Percentiles rank a stretch among this genome's conserved stretches.
These are phyloP conservation scores for Pterophyllum scalare DNA, from an alignment of 2,113 vertebrate species.

Conservation along the genomic window DNA sequence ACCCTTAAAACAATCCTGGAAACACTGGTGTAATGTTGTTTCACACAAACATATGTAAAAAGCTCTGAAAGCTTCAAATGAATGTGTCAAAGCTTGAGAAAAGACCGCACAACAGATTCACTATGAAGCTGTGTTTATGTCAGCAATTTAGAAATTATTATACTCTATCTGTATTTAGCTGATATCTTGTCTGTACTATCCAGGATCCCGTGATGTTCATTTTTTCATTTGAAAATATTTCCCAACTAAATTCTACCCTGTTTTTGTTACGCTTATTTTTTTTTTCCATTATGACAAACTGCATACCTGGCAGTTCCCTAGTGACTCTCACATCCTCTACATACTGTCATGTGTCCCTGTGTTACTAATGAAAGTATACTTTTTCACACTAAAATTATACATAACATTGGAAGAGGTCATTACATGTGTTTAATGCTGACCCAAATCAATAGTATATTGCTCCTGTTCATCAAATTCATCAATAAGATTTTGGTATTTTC, in stretches of 20 bases:
- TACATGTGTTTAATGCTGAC: no score
- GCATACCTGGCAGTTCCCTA: not conserved
- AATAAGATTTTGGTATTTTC: not conserved
- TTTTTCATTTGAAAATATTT: not conserved
- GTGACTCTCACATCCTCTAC: not conserved
- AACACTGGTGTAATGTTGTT: no score
- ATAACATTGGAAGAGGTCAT: no score
- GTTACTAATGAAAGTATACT: not conserved
- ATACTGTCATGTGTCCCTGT: not conserved
- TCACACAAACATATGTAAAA: not conserved
- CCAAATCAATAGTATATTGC: not conserved
- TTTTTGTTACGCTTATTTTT: not conserved
- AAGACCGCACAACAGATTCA: not conserved
- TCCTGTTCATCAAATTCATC: not conserved
- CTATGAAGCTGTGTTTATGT: not conserved
- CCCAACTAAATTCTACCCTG: not conserved
- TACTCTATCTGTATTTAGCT: no score
- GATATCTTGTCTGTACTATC: no score
- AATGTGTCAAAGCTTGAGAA: not conserved
- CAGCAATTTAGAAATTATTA: accelerated
- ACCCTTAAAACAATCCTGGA: no score
- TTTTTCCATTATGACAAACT: not conserved
- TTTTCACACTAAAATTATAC: no score
- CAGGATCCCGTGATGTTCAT: not conserved
- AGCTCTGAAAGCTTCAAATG: not conserved